These are phyloP conservation scores for Dinomys branickii DNA, from an alignment of 2,113 vertebrate genomes.

Conservation along the genomic window DNA sequence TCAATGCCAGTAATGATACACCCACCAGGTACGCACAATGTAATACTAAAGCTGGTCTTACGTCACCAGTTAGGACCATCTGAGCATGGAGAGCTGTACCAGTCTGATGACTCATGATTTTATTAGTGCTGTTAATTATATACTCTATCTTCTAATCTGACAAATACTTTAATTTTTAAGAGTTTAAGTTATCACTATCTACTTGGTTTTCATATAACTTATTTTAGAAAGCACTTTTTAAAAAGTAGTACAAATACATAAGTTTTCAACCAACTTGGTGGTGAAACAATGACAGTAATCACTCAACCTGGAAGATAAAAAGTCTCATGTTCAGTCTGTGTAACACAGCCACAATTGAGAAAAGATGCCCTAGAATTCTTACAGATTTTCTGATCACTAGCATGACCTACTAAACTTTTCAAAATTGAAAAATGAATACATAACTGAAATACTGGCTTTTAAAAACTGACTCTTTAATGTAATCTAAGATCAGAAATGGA, in stretches of 20 bases:
- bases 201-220: slow-evolving; percentile 55
- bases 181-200: slow-evolving; percentile 58
- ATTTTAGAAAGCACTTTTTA: slow-evolving; percentile 59
- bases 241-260: slow-evolving; percentile 64
- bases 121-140: slow-evolving; percentile 60
- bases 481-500: slow-evolving; percentile 77
- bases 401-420: slow-evolving; percentile 76
- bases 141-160: slow-evolving; percentile 53
- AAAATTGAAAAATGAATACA: slow-evolving; percentile 69
- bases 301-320: slow-evolving; percentile 75
- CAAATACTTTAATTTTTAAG: slow-evolving; percentile 48
- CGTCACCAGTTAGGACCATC: slow-evolving; percentile 46
- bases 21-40: slow-evolving; percentile 52
- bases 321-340: slow-evolving; percentile 73
- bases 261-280: slow-evolving; percentile 70
- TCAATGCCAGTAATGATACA: slow-evolving; percentile 49
- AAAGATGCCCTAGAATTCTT: slow-evolving; percentile 78
- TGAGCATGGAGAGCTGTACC: slow-evolving; percentile 74
- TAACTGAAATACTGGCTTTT: slow-evolving; percentile 77
- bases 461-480: slow-evolving; percentile 70
- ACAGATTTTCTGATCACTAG: slow-evolving; percentile 79
- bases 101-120: slow-evolving; percentile 58
- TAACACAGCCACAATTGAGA: slow-evolving; percentile 77
- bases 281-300: slow-evolving; percentile 68
- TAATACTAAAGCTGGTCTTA: slow-evolving; percentile 71